Percentiles rank a stretch among this genome's conserved stretches.
phyloP scores from a whole-genome alignment of 2,888 invertebrate genomes.

The Rhynchonema sp. region DNA sequence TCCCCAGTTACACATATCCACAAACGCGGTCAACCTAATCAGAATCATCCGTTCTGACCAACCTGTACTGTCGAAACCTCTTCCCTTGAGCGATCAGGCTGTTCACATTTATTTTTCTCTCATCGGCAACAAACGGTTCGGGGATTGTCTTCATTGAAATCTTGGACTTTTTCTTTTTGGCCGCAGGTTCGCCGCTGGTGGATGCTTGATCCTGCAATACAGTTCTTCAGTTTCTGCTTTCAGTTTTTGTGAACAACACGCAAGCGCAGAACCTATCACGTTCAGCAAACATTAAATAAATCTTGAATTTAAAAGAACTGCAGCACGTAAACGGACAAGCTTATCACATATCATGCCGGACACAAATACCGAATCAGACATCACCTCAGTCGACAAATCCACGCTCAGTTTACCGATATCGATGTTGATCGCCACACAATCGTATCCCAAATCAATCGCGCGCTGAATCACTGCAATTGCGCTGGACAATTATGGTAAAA shows the following conservation, averaged over 20 bases:
- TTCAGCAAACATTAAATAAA: too few relatives aligned
- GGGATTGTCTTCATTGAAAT: constrained; percentile 14
- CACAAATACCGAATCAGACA: neutral
- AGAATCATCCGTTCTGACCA: too few relatives aligned
- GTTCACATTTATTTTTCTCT: constrained; percentile 13
- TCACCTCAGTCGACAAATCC: neutral
- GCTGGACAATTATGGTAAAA: neutral
- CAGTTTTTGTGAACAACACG: too few relatives aligned
- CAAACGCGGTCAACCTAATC: too few relatives aligned
- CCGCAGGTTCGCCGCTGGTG: constrained; percentile 11
- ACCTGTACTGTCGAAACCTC: constrained; percentile 23
- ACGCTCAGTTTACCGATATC: constrained; percentile 18
- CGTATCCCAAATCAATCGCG: constrained; percentile 24
- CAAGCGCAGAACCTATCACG: too few relatives aligned
- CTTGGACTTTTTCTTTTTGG: constrained; percentile 20
- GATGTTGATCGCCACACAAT: constrained; percentile 21
- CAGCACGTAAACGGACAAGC: neutral
- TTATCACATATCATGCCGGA: neutral
- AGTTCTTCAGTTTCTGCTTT: too few relatives aligned
- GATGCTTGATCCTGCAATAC: too few relatives aligned
- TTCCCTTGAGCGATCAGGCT: constrained; percentile 15
- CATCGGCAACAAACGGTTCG: constrained; percentile 21
- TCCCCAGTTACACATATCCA: neutral
- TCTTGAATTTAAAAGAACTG: too few relatives aligned
- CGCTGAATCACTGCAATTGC: constrained; percentile 6